Conservation (phyloP, 2,113 vertebrate genomes). For the Desmodus rotundus region DNA sequence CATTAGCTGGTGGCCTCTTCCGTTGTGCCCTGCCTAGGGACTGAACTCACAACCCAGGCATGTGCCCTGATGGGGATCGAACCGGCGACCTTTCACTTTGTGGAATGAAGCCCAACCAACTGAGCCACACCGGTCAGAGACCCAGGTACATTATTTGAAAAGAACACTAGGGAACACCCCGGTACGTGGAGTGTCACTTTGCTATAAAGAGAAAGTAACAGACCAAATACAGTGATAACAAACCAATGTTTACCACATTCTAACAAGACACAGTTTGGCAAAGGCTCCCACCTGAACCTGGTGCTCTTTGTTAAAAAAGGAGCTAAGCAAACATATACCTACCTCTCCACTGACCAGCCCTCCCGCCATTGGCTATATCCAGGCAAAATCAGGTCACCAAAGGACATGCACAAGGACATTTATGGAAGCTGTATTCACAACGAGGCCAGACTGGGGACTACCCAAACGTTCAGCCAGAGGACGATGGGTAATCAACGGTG, state of each 20-base stretch:
- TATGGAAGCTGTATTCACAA: neutral
- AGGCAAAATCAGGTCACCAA: neutral
- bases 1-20: too few relatives aligned
- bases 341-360: neutral
- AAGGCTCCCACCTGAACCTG: fast-evolving
- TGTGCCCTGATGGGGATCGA: too few relatives aligned
- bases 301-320: neutral
- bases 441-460: neutral
- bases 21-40: too few relatives aligned
- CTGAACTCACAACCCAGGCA: too few relatives aligned
- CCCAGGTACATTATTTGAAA: neutral
- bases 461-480: too few relatives aligned
- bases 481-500: too few relatives aligned
- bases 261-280: neutral
- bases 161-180: neutral
- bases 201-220: neutral
- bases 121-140: too few relatives aligned
- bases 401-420: fast-evolving
- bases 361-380: too few relatives aligned
- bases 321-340: neutral
- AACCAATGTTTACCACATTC: neutral
- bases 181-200: neutral
- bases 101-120: too few relatives aligned
- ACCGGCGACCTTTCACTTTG: too few relatives aligned
- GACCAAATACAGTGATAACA: neutral